Conservation (phyloP, 2,888 invertebrate genomes). For the Toxonevra muliebris region DNA sequence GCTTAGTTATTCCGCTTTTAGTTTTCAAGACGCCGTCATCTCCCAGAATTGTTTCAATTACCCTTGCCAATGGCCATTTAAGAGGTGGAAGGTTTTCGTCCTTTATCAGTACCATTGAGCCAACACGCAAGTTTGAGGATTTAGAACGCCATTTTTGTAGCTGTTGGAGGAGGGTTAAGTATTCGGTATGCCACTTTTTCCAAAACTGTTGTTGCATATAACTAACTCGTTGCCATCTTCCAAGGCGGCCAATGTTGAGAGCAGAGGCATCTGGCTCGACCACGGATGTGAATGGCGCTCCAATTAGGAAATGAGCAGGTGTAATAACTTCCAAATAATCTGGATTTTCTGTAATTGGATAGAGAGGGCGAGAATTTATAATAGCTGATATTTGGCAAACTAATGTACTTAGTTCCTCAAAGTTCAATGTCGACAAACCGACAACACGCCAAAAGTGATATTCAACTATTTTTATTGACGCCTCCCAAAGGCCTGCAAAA, state of each 20-base stretch:
- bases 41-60: background rate
- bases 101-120: constrained; percentile 32
- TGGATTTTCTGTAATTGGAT: constrained; percentile 40
- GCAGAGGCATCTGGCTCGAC: constrained; percentile 18
- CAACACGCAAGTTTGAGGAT: background rate
- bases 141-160: constrained; percentile 32
- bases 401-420: constrained; percentile 35
- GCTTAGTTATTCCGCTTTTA: too few species aligned
- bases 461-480: constrained; percentile 29
- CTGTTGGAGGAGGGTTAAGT: constrained; percentile 34
- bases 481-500: constrained; percentile 35
- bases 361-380: constrained; percentile 40
- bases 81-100: too few species aligned
- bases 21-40: background rate
- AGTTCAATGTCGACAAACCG: constrained; percentile 24
- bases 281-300: constrained; percentile 20
- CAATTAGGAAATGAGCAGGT: constrained; percentile 26
- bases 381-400: constrained; percentile 36
- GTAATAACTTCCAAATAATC: constrained; percentile 36
- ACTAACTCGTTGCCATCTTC: constrained; percentile 36
- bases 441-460: constrained; percentile 24
- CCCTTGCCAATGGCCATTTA: constrained; percentile 1
- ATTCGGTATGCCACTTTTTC: constrained; percentile 33
- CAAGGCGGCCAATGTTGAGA: constrained; percentile 20
- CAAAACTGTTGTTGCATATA: constrained; percentile 38